Percentiles rank a stretch among this genome's conserved stretches.
These are phyloP conservation scores for Paragorgia papillata DNA, from an alignment of 92 coral and sea anemone species.

Conservation along the genomic window DNA sequence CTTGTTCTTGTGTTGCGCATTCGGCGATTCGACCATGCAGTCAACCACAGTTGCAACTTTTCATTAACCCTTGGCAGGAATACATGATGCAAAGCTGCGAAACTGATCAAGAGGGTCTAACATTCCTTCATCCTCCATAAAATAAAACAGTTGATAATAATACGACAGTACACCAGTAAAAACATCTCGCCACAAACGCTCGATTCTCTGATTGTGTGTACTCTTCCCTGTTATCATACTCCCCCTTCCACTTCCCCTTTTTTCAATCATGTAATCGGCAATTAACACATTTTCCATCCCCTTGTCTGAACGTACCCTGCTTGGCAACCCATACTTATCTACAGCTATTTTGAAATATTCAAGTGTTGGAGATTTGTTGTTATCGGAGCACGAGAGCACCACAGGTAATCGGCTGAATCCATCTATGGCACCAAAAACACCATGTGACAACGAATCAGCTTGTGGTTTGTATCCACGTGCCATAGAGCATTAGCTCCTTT, in stretches of 20 bases:
- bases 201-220: too few species aligned
- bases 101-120: constrained; percentile 64
- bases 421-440: constrained; percentile 68
- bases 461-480: constrained; percentile 57
- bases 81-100: constrained; percentile 67
- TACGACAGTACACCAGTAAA: constrained; percentile 68
- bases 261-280: constrained; percentile 71
- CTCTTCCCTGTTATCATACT: constrained; percentile 69
- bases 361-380: constrained; percentile 63
- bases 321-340: constrained; percentile 69
- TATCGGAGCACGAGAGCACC: constrained; percentile 54
- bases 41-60: constrained; percentile 64
- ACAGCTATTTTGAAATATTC: constrained; percentile 58
- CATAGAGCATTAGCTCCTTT: constrained; percentile 51
- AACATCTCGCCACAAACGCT: constrained; percentile 76
- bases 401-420: constrained; percentile 71
- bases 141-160: constrained; percentile 69
- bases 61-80: constrained; percentile 60
- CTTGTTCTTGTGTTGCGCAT: constrained; percentile 71
- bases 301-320: constrained; percentile 74
- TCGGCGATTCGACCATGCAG: constrained; percentile 76
- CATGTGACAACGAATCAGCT: constrained; percentile 56
- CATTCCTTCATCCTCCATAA: constrained; percentile 71
- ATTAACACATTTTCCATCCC: constrained; percentile 71
- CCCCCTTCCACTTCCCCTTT: constrained; percentile 68